Evolutionary conservation across 2,797 vertebrate genomes (phyloP), one percentile per base, ranked within the genome.

Genomic region (Lateolabrax maculatus): DNA sequence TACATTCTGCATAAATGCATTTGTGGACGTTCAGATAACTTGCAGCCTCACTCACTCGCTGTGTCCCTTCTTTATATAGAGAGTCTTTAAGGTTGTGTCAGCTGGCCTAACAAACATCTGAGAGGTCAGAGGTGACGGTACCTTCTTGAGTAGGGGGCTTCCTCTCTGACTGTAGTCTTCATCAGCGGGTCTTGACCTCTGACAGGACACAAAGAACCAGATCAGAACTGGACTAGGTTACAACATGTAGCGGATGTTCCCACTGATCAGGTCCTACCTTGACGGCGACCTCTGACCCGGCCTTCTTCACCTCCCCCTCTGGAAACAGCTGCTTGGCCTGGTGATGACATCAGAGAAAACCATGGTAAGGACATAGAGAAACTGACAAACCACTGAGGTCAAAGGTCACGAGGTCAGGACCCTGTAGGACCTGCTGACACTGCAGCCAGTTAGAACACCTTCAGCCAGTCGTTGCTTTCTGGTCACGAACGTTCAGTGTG

Each of bases 291-390:
- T 99, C 98, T 11, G 95, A 88, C n/a, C 90, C 87, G 34, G 94
- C 65, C 90, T 86, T 87, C 12, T 95, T 93, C 78, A 95, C 96
- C 77, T 98, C 97, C 56, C 86, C 92, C 3, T 99, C 97, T 0
- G 97, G 96, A 89, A 99, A 99, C 23, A 99, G 94, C 46, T 96
- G 95, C 55, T 99, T 99, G 67, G 98, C 98, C 98, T 99, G 86
- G 27, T 39, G 55, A 57, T 88, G 66, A 85, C 44, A 73, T 70
- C 41, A 86, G n/a, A 80, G 61, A 10, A 72, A 58, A 55, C 3
- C 23, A 64, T n/a, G 27, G 34, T 44, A 16, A 78, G 41, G 12
- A 18, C n/a, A 43, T 9, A 64, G 10, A 74, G 2, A 60, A 2
- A 61, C 15, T 53, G 0, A 49, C 27, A 67, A 44, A 49, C 27